Conservation (phyloP, 2,113 vertebrate genomes). For the human (Homo sapiens) region DNA sequence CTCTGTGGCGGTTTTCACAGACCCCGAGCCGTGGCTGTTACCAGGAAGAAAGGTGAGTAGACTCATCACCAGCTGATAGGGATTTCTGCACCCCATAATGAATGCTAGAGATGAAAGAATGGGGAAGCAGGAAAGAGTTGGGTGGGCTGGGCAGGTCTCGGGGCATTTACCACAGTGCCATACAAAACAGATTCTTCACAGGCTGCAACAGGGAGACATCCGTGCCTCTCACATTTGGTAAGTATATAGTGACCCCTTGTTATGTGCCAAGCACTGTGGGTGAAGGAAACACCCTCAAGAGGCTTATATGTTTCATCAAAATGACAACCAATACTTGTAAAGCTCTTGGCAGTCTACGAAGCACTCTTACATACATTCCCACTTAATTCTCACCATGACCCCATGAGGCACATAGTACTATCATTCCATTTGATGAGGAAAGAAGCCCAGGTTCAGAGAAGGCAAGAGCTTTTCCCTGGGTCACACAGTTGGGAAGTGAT, state of each 20-base stretch:
- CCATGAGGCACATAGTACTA: background rate
- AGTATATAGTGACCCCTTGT: background rate
- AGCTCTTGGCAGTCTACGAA: background rate
- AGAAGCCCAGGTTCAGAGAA: background rate
- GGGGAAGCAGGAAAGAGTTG: accelerated
- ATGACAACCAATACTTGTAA: background rate
- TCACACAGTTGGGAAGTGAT: background rate
- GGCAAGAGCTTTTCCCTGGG: background rate
- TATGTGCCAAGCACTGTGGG: background rate
- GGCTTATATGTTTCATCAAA: background rate
- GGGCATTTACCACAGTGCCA: background rate
- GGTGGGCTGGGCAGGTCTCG: background rate
- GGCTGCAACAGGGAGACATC: background rate
- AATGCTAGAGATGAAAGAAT: background rate
- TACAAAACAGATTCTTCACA: background rate
- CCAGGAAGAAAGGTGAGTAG: background rate
- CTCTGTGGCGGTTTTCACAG: background rate
- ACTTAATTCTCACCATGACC: background rate
- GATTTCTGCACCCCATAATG: no score
- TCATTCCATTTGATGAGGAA: background rate
- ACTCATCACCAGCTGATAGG: accelerated
- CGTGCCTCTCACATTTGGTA: background rate
- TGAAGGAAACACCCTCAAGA: background rate
- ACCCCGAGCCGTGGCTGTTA: background rate
- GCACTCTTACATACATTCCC: background rate